Conservation (phyloP, 1,140 invertebrate species). For the Paramacrobiotus metropolitanus region DNA sequence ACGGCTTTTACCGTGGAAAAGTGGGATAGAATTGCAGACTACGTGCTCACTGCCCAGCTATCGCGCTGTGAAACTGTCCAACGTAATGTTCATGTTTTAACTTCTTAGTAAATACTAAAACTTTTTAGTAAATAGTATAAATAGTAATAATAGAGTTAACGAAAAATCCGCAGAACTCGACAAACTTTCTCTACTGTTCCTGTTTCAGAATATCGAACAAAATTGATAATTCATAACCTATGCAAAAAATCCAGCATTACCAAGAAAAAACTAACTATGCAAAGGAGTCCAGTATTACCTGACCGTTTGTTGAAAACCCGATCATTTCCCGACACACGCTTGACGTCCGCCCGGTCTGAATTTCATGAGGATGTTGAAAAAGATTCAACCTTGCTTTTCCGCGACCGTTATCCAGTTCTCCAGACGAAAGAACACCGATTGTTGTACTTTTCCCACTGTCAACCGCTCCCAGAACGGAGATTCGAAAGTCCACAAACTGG, state of each 20-base stretch:
- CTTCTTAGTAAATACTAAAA: too few species aligned
- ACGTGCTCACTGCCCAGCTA: too few species aligned
- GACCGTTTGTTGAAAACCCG: conserved; percentile 40
- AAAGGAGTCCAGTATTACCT: conserved; percentile 18
- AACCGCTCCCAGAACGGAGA: conserved; percentile 74
- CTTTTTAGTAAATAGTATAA: too few species aligned
- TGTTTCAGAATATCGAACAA: too few species aligned
- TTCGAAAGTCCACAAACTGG: conserved; percentile 43
- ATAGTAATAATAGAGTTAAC: too few species aligned
- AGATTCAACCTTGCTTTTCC: conserved; percentile 80
- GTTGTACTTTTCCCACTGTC: conserved; percentile 28
- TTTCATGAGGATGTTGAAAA: conserved; percentile 85
- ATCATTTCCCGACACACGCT: conserved; percentile 89
- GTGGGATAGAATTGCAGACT: too few species aligned
- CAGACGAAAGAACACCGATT: conserved; percentile 73
- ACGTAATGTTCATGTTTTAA: too few species aligned
- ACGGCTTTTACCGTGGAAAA: too few species aligned
- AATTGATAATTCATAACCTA: conserved; percentile 10
- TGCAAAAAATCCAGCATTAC: too few species aligned
- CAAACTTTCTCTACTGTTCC: too few species aligned
- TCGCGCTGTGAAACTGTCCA: too few species aligned
- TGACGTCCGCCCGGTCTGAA: conserved; percentile 78
- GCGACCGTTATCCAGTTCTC: conserved; percentile 77
- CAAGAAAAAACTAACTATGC: neutral
- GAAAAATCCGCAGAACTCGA: too few species aligned